These are phyloP conservation scores for Trissolcus basalis DNA, from an alignment of 1,140 invertebrate genomes.

Conservation along the genomic window DNA sequence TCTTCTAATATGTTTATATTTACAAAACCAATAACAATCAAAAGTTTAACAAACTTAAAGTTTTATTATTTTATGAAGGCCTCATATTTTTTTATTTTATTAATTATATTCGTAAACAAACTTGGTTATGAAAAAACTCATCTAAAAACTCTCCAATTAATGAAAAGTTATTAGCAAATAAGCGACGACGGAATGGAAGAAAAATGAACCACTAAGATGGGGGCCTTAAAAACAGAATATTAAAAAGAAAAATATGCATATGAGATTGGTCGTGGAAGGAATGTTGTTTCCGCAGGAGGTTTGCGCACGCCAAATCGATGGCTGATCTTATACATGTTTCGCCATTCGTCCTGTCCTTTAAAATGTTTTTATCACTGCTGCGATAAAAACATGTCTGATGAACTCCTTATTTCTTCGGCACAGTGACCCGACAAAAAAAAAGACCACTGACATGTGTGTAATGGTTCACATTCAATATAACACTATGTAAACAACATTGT, in stretches of 20 bases:
- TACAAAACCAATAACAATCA: no score
- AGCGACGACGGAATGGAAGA: neutral
- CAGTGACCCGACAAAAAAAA: conserved; percentile 26
- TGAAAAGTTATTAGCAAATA: conserved; percentile 6
- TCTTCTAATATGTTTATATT: no score
- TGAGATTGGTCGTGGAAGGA: conserved; percentile 15
- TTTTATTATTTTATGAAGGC: no score
- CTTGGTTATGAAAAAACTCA: no score
- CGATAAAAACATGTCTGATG: no score
- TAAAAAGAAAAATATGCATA: conserved; percentile 39
- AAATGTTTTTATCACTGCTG: conserved; percentile 36
- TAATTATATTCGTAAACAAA: no score
- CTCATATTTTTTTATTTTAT: no score
- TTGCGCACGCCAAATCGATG: conserved; percentile 22
- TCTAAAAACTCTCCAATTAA: conserved; percentile 11
- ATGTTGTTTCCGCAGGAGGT: conserved; percentile 42
- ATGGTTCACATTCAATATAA: no score
- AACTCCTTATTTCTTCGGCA: conserved; percentile 33
- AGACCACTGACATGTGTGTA: conserved; percentile 17
- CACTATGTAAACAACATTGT: no score
- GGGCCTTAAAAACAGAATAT: conserved; percentile 19
- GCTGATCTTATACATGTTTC: conserved; percentile 31
- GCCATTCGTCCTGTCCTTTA: conserved; percentile 32
- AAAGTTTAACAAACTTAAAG: no score
- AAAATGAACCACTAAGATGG: neutral